Base-by-base conservation (phyloP, 2,797 vertebrate species). In the Triplophysa yarkandensis region DNA sequence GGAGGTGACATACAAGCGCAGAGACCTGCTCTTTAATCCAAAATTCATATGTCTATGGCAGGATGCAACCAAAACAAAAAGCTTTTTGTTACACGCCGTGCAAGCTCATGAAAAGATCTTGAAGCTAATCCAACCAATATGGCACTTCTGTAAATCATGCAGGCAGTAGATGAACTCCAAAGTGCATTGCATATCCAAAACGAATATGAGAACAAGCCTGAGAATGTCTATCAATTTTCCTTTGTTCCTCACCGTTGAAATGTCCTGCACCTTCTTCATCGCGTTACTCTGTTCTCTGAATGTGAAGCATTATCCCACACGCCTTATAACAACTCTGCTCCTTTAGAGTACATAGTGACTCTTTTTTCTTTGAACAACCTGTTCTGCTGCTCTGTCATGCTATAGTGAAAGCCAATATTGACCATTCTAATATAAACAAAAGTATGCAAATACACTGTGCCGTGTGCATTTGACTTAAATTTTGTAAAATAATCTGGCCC, bases 141-240 rank as follows among this genome's bases (percentile, higher is more conserved):
- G n/a, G 16, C 17, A 43, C 32, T 43, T 68, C 7, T 57, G 2
- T 19, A 68, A 43, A n/a, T 50, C 46, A 50, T n/a, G 8, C 8
- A n/a, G n/a, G 17, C 6, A n/a, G 5, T n/a, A 46, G 19, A 46
- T 19, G 17, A 1, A n/a, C 9, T 19, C n/a, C n/a, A n/a, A n/a
- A n/a, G 19, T 17, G n/a, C 19, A n/a, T 23, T 23, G 5, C 21
- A 71, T 6, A 23, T 58, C 27, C 6, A 62, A 16, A 13, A 32
- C 13, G 0, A 9, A 10, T 21, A 16, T 8, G 57, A 36, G 4
- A 6, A 14, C 25, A 4, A 2, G 34, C 10, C 39, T 39, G n/a
- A 16, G 71, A 39, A 25, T n/a, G n/a, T n/a, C 27, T 1, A 74
- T 34, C 2, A 66, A 34, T 65, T 66, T 78, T 80, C 81, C 78